A percentile compares a stretch with the other conserved stretches of the same genome.
Evolutionary conservation across 2,888 invertebrate species (phyloP).

Genomic region (Volucella inanis): DNA sequence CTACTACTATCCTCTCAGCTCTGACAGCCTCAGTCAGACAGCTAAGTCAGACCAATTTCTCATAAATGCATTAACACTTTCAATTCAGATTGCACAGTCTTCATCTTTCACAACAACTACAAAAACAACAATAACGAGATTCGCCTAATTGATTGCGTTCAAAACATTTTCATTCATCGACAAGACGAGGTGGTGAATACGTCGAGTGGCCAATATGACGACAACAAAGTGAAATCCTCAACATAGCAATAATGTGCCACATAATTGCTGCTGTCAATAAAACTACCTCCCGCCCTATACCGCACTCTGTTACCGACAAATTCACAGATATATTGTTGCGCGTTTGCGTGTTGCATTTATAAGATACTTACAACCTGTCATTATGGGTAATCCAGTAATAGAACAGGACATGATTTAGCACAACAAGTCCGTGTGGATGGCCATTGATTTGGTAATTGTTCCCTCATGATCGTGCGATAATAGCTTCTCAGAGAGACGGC

Average conservation of each 20-base stretch:
- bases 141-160: conserved; percentile 65
- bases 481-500: conserved; percentile 45
- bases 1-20: too few relatives aligned
- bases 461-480: conserved; percentile 63
- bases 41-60: conserved; percentile 50
- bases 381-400: conserved; percentile 75
- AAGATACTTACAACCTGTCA: conserved; percentile 75
- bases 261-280: conserved; percentile 75
- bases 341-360: conserved; percentile 55
- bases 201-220: conserved; percentile 72
- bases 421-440: conserved; percentile 67
- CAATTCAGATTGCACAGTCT: conserved; percentile 38
- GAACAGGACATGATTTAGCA: conserved; percentile 72
- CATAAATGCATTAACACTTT: conserved; percentile 70
- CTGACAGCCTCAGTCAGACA: background rate
- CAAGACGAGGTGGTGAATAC: conserved; percentile 25
- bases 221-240: conserved; percentile 61
- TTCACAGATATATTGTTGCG: conserved; percentile 43
- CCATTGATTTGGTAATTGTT: conserved; percentile 74
- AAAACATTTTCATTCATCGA: conserved; percentile 64
- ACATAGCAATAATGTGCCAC: conserved; percentile 55
- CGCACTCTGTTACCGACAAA: background rate
- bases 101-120: conserved; percentile 17
- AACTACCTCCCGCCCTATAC: conserved; percentile 36
- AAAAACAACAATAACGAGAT: background rate